Percentiles rank a stretch among this genome's conserved stretches.
phyloP scores from a whole-genome alignment of 2,797 vertebrate genomes.

The Sebastes matsubarae region DNA sequence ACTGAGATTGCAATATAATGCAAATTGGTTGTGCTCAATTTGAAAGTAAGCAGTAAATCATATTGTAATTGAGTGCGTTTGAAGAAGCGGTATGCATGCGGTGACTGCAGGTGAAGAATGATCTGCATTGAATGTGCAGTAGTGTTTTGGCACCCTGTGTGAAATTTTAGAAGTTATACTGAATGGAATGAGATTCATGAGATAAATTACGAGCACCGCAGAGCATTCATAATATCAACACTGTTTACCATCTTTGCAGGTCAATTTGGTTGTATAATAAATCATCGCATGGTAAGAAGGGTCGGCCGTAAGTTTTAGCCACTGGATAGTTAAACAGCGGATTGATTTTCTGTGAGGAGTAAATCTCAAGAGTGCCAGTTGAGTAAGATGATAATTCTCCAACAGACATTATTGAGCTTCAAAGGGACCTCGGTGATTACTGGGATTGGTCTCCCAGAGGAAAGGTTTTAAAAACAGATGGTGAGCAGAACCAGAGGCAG shows the following conservation, averaged over 20 bases:
- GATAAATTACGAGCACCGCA: neutral
- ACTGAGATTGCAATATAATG: neutral
- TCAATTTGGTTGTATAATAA: neutral
- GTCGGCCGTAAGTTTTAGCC: neutral
- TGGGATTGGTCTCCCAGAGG: constrained; percentile 2
- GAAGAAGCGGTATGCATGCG: neutral
- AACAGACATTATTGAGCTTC: constrained; percentile 1
- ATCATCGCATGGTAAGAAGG: neutral
- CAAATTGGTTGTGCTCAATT: neutral
- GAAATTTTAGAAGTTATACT: neutral
- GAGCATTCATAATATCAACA: neutral
- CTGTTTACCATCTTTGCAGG: neutral
- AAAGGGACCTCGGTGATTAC: constrained; percentile 6
- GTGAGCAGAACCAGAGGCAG: neutral
- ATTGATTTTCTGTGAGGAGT: neutral
- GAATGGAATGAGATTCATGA: neutral
- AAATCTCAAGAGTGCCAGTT: neutral
- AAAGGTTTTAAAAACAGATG: constrained; percentile 37
- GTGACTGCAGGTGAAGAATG: neutral
- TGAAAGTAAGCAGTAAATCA: neutral
- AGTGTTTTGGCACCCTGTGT: neutral
- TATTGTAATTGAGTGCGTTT: neutral
- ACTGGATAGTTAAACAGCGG: neutral
- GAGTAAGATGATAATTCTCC: neutral
- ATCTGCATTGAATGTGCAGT: neutral